phyloP scores from a whole-genome alignment of 2,888 invertebrate genomes.

The Thalpophila matura region DNA sequence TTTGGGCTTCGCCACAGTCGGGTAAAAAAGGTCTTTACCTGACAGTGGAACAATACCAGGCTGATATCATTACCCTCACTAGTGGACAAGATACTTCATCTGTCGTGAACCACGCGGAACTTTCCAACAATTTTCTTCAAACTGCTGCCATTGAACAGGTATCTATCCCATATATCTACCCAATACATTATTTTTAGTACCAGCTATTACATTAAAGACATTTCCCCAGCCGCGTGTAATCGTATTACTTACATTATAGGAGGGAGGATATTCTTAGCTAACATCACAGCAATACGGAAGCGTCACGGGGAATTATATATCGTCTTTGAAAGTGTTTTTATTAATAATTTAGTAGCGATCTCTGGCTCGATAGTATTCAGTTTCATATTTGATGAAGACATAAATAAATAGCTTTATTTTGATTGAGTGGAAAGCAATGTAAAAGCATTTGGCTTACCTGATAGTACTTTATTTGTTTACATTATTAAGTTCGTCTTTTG shows the following conservation, averaged over 20 bases:
- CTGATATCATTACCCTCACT: too few relatives aligned
- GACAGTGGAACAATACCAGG: too few relatives aligned
- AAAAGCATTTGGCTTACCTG: slow-evolving; percentile 13
- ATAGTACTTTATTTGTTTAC: slow-evolving; percentile 5
- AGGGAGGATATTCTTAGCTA: background rate
- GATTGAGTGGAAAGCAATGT: slow-evolving; percentile 13
- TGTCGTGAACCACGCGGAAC: background rate
- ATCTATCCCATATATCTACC: too few relatives aligned
- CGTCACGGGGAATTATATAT: slow-evolving; percentile 9
- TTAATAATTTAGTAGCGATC: slow-evolving; percentile 37
- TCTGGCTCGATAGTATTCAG: slow-evolving; percentile 23
- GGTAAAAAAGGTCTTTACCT: too few relatives aligned
- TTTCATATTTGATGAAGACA: slow-evolving; percentile 39
- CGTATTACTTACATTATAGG: slow-evolving; percentile 7
- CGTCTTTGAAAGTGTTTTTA: slow-evolving; percentile 28
- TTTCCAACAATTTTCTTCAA: background rate
- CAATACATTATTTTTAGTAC: background rate
- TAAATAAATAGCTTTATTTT: slow-evolving; percentile 4
- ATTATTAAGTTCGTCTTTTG: background rate
- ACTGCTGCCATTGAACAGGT: background rate
- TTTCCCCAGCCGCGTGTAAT: slow-evolving; percentile 11
- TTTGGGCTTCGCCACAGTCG: too few relatives aligned
- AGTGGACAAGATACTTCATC: too few relatives aligned
- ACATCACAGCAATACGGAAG: slow-evolving; percentile 4
- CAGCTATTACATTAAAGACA: background rate